Evolutionary conservation across 53 echinoderm and acorn worm genomes (phyloP).

Genomic region (Zoroaster sp.): DNA sequence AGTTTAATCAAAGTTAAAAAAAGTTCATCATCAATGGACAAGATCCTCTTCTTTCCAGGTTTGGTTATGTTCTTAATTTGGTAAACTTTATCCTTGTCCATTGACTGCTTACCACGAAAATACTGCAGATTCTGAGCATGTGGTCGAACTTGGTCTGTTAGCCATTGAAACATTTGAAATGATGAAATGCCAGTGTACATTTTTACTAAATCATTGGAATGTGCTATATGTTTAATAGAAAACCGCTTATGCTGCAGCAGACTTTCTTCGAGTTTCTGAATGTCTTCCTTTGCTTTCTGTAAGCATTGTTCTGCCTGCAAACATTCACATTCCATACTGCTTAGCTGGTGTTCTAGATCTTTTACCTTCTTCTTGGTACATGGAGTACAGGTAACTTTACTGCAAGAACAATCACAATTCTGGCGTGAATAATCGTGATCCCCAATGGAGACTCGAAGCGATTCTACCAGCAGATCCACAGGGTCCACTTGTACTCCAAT

Average conservation of each 20-base stretch:
- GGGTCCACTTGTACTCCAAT: constrained; percentile 28
- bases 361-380: neutral
- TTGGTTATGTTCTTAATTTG: constrained; percentile 47
- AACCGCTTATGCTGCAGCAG: neutral
- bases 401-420: too few species aligned
- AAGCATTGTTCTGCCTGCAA: neutral
- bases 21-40: constrained; percentile 57
- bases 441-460: neutral
- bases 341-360: constrained; percentile 7
- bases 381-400: neutral
- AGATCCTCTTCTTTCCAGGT: constrained; percentile 54
- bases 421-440: too few species aligned
- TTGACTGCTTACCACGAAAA: constrained; percentile 21
- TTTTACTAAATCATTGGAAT: constrained; percentile 54
- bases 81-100: constrained; percentile 25
- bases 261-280: neutral
- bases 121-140: constrained; percentile 49
- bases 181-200: constrained; percentile 15
- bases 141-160: constrained; percentile 10
- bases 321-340: neutral
- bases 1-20: constrained; percentile 69
- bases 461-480: neutral
- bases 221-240: constrained; percentile 27
- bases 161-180: constrained; percentile 23
- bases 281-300: neutral